Conservation (phyloP, 2,113 vertebrate species). For the Burhinus bistriatus region DNA sequence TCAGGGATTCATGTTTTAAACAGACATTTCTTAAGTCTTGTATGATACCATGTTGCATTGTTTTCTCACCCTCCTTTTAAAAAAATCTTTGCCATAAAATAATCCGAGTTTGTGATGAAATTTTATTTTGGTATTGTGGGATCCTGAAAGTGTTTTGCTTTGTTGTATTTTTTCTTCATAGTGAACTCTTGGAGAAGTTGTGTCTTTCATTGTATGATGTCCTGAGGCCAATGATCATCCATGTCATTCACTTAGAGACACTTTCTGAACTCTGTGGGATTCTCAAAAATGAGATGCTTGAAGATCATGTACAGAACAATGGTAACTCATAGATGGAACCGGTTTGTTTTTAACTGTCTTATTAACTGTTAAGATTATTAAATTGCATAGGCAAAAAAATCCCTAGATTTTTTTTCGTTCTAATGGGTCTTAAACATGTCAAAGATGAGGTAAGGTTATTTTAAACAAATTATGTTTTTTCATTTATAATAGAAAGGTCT, state of each 20-base stretch:
- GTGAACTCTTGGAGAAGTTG: constrained; percentile 93
- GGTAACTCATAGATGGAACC: constrained; percentile 69
- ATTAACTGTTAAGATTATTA: neutral
- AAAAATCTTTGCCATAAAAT: neutral
- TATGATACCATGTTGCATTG: neutral
- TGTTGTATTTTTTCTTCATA: constrained; percentile 60
- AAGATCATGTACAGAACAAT: constrained; percentile 95
- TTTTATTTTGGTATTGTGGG: neutral
- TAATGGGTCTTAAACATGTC: no score
- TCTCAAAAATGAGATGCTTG: constrained; percentile 98
- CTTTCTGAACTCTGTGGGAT: constrained; percentile 97
- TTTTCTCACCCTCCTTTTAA: neutral
- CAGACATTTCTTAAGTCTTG: neutral
- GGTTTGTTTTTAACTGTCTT: neutral
- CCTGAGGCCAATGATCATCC: constrained; percentile 94
- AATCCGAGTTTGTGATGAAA: neutral
- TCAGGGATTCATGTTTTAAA: neutral
- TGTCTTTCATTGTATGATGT: constrained; percentile 94
- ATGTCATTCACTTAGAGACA: constrained; percentile 95
- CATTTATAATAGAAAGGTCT: no score
- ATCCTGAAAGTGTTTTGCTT: constrained; percentile 7
- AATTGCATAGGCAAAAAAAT: neutral
- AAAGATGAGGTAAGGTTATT: no score
- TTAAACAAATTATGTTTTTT: no score
- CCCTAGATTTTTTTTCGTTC: no score